Base-by-base conservation (phyloP, 2,113 vertebrate species). In the Rostratula benghalensis region DNA sequence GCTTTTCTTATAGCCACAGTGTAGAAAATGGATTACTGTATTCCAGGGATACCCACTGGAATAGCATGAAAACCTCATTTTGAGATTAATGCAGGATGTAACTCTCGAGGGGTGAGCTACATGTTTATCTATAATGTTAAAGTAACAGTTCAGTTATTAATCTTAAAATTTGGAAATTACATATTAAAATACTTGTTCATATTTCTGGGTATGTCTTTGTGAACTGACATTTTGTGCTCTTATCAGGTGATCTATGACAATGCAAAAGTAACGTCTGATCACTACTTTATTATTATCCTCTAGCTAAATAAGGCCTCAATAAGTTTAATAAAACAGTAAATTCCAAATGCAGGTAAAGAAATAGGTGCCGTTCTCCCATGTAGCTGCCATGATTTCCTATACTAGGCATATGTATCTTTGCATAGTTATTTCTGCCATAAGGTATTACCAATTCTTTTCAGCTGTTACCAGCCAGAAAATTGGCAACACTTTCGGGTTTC, bases 21-120 rank as follows among this genome's bases (percentile, higher is more conserved):
- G 99, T 98, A 98, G 98, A 99, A 98, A 99, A 99, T 99, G 99
- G 99, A 99, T 99, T 99, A 99, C 98, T 97, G 16, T 97, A 98
- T 98, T 98, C 98, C 97, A 96, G 98, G 98, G 98, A 98, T 95
- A 95, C 98, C 96, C 97, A 95, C 98, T 82, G 97, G 97, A 98
- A 96, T 95, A 97, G 97, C 97, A 97, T 98, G 98, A 98, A 98
- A 98, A 98, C 98, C 97, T 97, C 97, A 97, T 98, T 98, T 98
- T 91, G 94, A 97, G 98, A 97, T 97, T 97, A 97, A 96, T 92
- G 96, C 92, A 90, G 97, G 98, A 98, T 98, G 98, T 95, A 94
- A 96, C 93, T 98, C 93, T 98, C 92, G 33, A 93, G 96, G 96
- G 94, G 90, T 63, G 51, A 89, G 95, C 95, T 89, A 82, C 91